A percentile compares a stretch with the other conserved stretches of the same genome.
These are phyloP conservation scores for Himalopsyche phryganea DNA, from an alignment of 1,140 invertebrate genomes.

Conservation along the genomic window DNA sequence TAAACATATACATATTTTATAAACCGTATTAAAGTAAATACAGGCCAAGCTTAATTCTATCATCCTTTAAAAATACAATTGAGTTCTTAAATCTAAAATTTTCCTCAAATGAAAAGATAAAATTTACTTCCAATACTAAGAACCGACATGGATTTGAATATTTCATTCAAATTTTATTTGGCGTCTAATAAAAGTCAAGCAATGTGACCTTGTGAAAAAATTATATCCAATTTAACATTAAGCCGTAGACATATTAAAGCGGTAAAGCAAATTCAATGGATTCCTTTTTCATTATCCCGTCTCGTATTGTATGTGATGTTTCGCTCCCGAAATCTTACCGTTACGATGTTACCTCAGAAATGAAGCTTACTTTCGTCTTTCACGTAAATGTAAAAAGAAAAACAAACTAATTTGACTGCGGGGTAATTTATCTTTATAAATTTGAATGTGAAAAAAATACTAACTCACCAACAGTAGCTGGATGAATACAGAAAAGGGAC, in stretches of 20 bases:
- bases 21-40: too few relatives aligned
- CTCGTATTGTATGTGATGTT: background rate
- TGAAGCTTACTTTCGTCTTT: background rate
- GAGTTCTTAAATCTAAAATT: too few relatives aligned
- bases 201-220: background rate
- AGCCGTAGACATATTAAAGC: too few relatives aligned
- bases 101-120: too few relatives aligned
- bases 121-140: too few relatives aligned
- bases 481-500: too few relatives aligned
- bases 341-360: background rate
- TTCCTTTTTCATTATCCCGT: background rate
- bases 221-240: background rate
- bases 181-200: too few relatives aligned
- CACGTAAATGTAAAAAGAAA: slow-evolving; percentile 12
- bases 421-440: slow-evolving; percentile 19
- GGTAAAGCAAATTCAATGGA: background rate
- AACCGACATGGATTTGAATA: too few relatives aligned
- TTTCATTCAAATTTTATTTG: too few relatives aligned
- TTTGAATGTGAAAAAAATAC: slow-evolving; percentile 7
- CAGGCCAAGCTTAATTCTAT: too few relatives aligned
- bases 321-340: background rate
- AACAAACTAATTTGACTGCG: slow-evolving; percentile 11
- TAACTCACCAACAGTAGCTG: background rate
- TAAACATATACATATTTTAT: too few relatives aligned
- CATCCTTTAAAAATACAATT: too few relatives aligned